phyloP scores from a whole-genome alignment of 2,888 invertebrate species.

The Mesopsocus fuscifrons region DNA sequence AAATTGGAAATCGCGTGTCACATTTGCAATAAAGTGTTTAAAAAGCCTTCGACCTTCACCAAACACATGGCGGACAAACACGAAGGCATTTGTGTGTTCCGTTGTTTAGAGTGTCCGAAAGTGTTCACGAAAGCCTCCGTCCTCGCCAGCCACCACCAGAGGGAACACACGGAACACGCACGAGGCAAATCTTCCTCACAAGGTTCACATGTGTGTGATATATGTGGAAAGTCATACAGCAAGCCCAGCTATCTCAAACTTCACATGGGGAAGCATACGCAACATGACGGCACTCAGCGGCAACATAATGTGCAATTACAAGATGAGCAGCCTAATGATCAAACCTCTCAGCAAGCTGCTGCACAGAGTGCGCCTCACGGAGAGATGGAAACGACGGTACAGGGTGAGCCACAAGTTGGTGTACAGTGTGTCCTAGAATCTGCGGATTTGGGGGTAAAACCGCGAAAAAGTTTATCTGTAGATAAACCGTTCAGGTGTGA shows the following conservation, averaged over 20 bases:
- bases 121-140: background rate
- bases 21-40: slow-evolving; percentile 4
- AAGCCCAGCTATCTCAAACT: background rate
- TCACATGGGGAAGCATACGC: slow-evolving; percentile 3
- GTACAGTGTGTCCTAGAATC: background rate
- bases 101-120: background rate
- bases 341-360: too few relatives aligned
- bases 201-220: slow-evolving; percentile 9
- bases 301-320: too few relatives aligned
- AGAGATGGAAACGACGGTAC: too few relatives aligned
- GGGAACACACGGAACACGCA: background rate
- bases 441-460: background rate
- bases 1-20: background rate
- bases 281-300: too few relatives aligned
- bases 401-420: background rate
- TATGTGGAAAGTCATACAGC: background rate
- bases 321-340: too few relatives aligned
- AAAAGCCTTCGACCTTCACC: background rate
- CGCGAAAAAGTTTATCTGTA: background rate
- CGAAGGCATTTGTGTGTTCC: background rate
- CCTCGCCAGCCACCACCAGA: background rate
- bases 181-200: too few relatives aligned
- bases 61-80: slow-evolving; percentile 7
- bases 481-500: slow-evolving; percentile 5
- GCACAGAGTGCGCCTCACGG: too few relatives aligned